These are phyloP conservation scores for Drosophila mayaguana DNA, from an alignment of 2,888 invertebrate genomes.

Conservation along the genomic window DNA sequence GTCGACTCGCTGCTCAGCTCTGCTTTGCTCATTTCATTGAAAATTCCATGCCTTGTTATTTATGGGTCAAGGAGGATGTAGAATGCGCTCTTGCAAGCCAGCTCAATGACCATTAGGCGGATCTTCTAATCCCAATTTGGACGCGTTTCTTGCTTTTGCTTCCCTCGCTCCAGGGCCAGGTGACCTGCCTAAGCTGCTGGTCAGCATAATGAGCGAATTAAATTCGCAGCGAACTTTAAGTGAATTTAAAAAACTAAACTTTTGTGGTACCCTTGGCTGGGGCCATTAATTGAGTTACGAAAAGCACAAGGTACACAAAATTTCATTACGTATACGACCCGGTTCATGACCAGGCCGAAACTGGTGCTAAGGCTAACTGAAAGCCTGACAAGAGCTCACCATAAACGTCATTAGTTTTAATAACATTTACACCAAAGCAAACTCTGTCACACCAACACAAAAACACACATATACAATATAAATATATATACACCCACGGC, in stretches of 20 bases:
- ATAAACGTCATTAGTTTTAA: conserved; percentile 73
- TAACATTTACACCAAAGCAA: conserved; percentile 62
- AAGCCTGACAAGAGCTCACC: conserved; percentile 54
- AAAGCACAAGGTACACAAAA: conserved; percentile 53
- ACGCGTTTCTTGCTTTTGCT: conserved; percentile 13
- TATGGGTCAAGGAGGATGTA: conserved; percentile 53
- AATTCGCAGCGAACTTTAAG: conserved; percentile 46
- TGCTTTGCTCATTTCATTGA: conserved; percentile 29
- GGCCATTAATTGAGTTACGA: conserved; percentile 66
- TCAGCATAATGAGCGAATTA: conserved; percentile 51
- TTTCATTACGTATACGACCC: conserved; percentile 71
- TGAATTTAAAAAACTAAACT: conserved; percentile 59
- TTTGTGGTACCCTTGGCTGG: conserved; percentile 5
- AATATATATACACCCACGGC: conserved; percentile 4
- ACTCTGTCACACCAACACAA: conserved; percentile 18
- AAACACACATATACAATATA: conserved; percentile 15
- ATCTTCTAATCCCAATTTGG: conserved; percentile 55
- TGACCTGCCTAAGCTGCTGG: conserved; percentile 40
- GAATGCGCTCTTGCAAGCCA: conserved; percentile 34
- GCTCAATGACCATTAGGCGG: conserved; percentile 63
- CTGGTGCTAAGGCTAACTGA: conserved; percentile 13
- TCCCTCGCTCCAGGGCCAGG: conserved; percentile 29
- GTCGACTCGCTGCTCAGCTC: neutral
- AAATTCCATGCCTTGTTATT: conserved; percentile 42
- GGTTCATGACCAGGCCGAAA: conserved; percentile 41